Base-by-base conservation (phyloP, 2,888 invertebrate species). In the Aphodius sticticus region DNA sequence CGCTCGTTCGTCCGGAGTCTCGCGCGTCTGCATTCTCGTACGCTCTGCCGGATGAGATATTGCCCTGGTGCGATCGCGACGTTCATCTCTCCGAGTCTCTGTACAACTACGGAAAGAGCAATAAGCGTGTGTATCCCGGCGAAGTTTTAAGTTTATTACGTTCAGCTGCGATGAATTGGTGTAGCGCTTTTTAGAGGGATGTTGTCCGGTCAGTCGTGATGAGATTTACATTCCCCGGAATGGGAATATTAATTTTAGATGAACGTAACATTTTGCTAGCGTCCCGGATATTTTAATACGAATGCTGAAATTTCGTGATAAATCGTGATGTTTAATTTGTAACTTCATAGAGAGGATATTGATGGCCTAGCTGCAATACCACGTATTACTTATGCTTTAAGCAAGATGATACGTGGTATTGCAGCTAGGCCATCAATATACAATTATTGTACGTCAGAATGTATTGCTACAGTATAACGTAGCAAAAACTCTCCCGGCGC, bases 71-170 rank as follows among this genome's bases (percentile, higher is more conserved):
- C 9, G 53, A 53, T 12, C 6, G 7, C 38, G 38, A 38, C 38
- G 38, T 38, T 38, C 38, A 38, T 38, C 53, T 12, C 53, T 53
- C 53, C 12, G 53, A 9, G 12, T 5, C 53, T 53, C 53, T 53
- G 53, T 53, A 53, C 53, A 53, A 53, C 53, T 53, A 53, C 53
- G 53, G 53, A 53, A 53, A 53, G 53, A 53, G 53, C 53, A 53
- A 53, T 53, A 53, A 53, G 53, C 53, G 53, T 53, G 53, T 53
- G 53, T 53, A 53, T 53, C 1, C 53, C 53, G 53, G 53, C 53
- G 53, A 53, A 53, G 9, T 53, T 53, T 53, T 53, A 53, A 53
- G 53, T 53, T 53, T 53, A 53, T 53, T 53, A 53, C 53, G 53
- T 53, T 53, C 53, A 53, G 53, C 53, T 53, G 53, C 53, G 53